These are phyloP conservation scores for Sicus ferrugineus DNA, from an alignment of 2,888 invertebrate genomes.

Conservation along the genomic window DNA sequence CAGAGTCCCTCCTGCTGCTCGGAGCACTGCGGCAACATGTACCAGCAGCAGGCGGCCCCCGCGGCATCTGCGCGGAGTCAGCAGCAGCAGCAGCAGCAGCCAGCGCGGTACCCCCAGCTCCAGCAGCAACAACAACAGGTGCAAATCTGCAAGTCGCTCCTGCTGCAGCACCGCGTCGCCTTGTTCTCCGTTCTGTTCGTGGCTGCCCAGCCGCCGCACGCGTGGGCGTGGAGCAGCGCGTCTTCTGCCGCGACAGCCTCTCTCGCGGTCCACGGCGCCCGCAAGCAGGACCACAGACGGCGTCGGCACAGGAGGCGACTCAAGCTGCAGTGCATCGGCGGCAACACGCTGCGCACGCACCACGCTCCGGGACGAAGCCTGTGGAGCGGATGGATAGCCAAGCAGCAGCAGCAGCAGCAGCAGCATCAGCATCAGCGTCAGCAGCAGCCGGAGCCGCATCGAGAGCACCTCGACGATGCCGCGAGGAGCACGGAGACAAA, in stretches of 20 bases:
- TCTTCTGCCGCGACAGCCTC: not conserved
- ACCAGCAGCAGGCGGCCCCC: not conserved
- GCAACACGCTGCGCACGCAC: not conserved
- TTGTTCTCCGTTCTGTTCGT: not conserved
- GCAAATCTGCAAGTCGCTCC: not conserved
- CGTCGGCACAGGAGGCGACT: not conserved
- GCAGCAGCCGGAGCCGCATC: not conserved
- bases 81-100: constrained; percentile 1
- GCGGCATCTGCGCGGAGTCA: not conserved
- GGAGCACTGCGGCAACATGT: constrained; percentile 18
- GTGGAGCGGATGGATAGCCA: not conserved
- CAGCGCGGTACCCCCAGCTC: not conserved
- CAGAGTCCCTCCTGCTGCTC: not conserved
- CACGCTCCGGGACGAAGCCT: not conserved
- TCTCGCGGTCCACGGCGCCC: not conserved
- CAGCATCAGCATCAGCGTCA: not conserved
- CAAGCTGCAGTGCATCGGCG: not conserved
- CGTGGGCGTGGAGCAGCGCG: not conserved
- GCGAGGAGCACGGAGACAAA: not conserved
- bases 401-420: not conserved
- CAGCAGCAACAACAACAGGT: not conserved
- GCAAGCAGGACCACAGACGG: constrained; percentile 8
- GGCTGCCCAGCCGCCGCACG: not conserved
- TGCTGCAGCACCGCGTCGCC: constrained; percentile 1
- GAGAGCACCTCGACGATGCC: not conserved